Base-by-base conservation (phyloP, 2,113 vertebrate species). In the Aplodontia rufa region DNA sequence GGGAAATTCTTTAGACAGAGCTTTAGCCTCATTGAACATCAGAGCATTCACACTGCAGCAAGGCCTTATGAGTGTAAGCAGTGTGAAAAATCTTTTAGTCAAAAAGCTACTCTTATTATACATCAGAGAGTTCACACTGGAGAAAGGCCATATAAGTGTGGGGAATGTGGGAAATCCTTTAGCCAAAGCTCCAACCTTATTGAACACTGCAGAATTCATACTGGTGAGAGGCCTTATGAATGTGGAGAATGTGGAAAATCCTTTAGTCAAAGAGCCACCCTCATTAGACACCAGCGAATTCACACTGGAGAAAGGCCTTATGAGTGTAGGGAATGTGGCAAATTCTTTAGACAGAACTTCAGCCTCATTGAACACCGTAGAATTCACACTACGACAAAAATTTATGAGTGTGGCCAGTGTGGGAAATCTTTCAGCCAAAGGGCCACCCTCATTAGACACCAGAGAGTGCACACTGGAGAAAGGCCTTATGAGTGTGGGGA, bases 251-350 rank as follows among this genome's bases (percentile, higher is more conserved):
- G 97, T 40, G 97, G 95, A 28, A 96, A 96, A 55, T 88, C 91
- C 28, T 98, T 98, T 86, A 97, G 91, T 40, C 89, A 86, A 19
- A 97, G 87, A 74, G 96, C 97, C 30, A 95, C 96, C 16, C 96
- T 97, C 10, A 32, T 92, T 2, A 90, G 93, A 72, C 97, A 98
- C 69, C 97, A 97, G 51, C 86, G 90, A 55, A 97, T 96, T 7
- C 97, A 98, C 72, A 96, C 95, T 35, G 97, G 97, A 76, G 97
- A 98, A 66, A 98, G 97, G 40, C 95, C 96, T 32, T 98, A 96
- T 81, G 79, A 87, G 10, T 98, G 97, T 72, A 83, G 51, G 0
- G 94, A 97, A 24, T 98, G 98, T n/a, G 97, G 96, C 1, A 98
- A 98, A 62, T 94, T 85, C 87, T 98, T 98, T 64, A 96, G 93